Evolutionary conservation across 1,140 invertebrate species (phyloP).

Genomic region (Tetramorium alpestre): DNA sequence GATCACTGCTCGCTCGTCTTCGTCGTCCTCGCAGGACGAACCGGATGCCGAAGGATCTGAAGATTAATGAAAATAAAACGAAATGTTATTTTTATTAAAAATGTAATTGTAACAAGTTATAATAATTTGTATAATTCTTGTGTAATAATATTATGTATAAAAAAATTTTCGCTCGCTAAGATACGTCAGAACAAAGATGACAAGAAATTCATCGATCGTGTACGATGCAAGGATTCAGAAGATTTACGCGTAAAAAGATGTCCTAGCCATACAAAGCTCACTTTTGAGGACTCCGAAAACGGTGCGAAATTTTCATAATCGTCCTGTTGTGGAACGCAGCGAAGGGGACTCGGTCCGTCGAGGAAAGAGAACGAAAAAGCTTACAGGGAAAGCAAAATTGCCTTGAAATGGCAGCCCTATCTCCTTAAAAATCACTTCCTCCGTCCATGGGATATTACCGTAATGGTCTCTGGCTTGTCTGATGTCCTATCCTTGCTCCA

Average conservation of each 20-base stretch:
- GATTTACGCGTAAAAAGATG: constrained; percentile 35
- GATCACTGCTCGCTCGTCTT: constrained; percentile 67
- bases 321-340: constrained; percentile 51
- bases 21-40: constrained; percentile 82
- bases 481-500: constrained; percentile 9
- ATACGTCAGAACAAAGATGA: neutral
- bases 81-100: neutral
- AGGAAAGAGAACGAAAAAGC: constrained; percentile 60
- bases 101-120: neutral
- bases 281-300: constrained; percentile 63
- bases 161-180: neutral
- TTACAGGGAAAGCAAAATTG: constrained; percentile 71
- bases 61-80: neutral
- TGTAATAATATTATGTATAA: neutral
- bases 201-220: constrained; percentile 5
- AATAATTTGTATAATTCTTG: neutral
- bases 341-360: constrained; percentile 1
- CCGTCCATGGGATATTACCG: constrained; percentile 70
- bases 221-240: neutral
- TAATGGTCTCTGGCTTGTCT: constrained; percentile 71
- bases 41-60: constrained; percentile 82
- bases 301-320: constrained; percentile 78
- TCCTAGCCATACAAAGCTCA: neutral
- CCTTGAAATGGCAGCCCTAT: constrained; percentile 71
- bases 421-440: constrained; percentile 79